These are phyloP conservation scores for Platyrinchus mystaceus DNA, from an alignment of 2,797 vertebrate species.

Conservation along the genomic window DNA sequence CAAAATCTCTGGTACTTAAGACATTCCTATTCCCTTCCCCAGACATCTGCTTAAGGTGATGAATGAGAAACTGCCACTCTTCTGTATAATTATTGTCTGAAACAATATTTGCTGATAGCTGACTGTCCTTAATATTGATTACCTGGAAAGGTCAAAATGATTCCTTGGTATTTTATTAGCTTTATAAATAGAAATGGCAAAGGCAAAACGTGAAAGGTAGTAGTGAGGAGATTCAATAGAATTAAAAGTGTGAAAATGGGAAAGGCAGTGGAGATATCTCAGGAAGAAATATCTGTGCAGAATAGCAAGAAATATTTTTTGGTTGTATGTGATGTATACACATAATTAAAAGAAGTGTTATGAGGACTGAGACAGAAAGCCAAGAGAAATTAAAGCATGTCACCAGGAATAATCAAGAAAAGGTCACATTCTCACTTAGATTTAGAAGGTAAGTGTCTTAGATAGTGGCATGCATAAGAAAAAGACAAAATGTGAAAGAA, in stretches of 20 bases:
- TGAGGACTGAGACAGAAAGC: background rate
- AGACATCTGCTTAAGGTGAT: slow-evolving; percentile 53
- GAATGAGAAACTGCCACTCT: slow-evolving; percentile 65
- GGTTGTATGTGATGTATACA: background rate
- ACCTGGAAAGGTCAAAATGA: slow-evolving; percentile 55
- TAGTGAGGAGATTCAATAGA: background rate
- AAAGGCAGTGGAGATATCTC: background rate
- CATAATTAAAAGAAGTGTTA: background rate
- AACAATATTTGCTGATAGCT: slow-evolving; percentile 68
- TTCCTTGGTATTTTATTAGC: slow-evolving; percentile 58
- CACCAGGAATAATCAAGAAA: background rate
- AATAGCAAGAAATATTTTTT: background rate
- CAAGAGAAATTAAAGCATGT: background rate
- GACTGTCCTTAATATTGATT: slow-evolving; percentile 66
- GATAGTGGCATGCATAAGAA: background rate
- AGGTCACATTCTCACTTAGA: background rate
- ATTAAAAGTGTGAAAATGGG: background rate
- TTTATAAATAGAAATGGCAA: slow-evolving; percentile 61
- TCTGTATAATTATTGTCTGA: slow-evolving; percentile 64
- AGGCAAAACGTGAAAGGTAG: background rate
- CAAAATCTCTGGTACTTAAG: slow-evolving; percentile 48
- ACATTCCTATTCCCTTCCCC: slow-evolving; percentile 3
- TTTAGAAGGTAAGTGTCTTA: background rate
- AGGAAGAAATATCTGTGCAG: background rate
- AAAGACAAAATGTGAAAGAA: background rate